Evolutionary conservation across 2,113 vertebrate species (phyloP).

Genomic region (Phoxinus phoxinus): DNA sequence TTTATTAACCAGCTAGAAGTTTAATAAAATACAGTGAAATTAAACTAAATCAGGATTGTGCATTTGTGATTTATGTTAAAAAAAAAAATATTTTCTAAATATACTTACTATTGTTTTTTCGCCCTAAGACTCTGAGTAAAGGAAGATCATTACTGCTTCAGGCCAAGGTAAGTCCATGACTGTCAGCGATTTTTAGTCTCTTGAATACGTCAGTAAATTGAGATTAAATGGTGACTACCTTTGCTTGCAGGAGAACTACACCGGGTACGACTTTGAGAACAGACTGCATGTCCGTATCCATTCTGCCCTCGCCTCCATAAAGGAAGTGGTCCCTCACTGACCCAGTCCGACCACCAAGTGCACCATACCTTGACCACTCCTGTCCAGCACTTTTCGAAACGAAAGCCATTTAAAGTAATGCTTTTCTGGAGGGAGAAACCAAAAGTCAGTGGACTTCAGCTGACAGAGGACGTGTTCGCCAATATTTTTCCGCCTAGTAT

Average conservation of each 20-base stretch:
- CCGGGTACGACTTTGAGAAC: conserved; percentile 98
- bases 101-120: neutral
- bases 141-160: conserved; percentile 94
- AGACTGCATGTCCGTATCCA: conserved; percentile 96
- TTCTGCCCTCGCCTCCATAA: conserved; percentile 91
- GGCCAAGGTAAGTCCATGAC: conserved; percentile 87
- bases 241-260: conserved; percentile 87
- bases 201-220: neutral
- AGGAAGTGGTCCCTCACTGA: conserved; percentile 94
- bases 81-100: too few relatives aligned
- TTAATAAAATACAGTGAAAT: neutral
- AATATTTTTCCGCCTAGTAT: conserved; percentile 7
- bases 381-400: conserved; percentile 52
- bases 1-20: neutral
- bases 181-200: neutral
- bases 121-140: conserved; percentile 86
- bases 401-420: conserved; percentile 46
- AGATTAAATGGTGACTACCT: neutral
- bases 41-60: too few relatives aligned
- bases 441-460: neutral
- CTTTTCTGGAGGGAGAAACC: conserved; percentile 6
- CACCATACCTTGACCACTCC: conserved; percentile 32
- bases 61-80: too few relatives aligned
- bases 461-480: neutral
- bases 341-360: conserved; percentile 23